Evolutionary conservation across 2,888 invertebrate genomes (phyloP), one percentile per base, ranked within the genome.

Genomic region (Doris montereyensis): DNA sequence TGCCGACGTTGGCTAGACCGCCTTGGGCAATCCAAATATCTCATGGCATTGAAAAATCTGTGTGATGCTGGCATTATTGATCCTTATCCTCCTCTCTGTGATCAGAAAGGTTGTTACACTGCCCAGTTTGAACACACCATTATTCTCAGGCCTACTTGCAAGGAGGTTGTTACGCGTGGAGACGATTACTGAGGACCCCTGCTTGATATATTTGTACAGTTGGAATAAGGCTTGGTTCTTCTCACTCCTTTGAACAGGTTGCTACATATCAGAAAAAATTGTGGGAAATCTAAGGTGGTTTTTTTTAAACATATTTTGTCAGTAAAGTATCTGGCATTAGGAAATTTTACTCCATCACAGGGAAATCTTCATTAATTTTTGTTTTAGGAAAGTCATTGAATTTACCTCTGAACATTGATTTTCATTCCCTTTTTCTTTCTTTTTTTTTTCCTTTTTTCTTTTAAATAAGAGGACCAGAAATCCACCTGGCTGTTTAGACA

Each of bases 101-200:
- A 99, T 93, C 94, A 96, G 83, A 97, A 96, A 92, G 99, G 99
- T 79, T 97, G 96, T 91, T 99, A 98, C 92, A 99, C 99, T 0
- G 99, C 99, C 67, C 99, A 99, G 93, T 99, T 96, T 91, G 99
- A 99, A 91, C 99, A 99, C 92, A 99, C 99, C 2, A 95, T 99
- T 88, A 94, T 99, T 85, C 93, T 99, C 83, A 94, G 99, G 87
- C 99, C 99, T 62, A 98, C 98, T 0, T 99, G 98, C 93, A 99
- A 99, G 92, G 99, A 99, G 92, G 95, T 99, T 30, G 95, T 99
- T 71, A 98, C 97, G 32, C 95, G 99, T 82, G 99, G 99, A 35
- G 95, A 96, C 83, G 99, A 99, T 92, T 99, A 98, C 92, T 97
- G 94, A 82, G n/a, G 17, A 57, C 1, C 58, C 21, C 8, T 5